A percentile compares a stretch with the other conserved stretches of the same genome.
Evolutionary conservation across 2,888 invertebrate genomes (phyloP).

Genomic region (Cyaniris semiargus): DNA sequence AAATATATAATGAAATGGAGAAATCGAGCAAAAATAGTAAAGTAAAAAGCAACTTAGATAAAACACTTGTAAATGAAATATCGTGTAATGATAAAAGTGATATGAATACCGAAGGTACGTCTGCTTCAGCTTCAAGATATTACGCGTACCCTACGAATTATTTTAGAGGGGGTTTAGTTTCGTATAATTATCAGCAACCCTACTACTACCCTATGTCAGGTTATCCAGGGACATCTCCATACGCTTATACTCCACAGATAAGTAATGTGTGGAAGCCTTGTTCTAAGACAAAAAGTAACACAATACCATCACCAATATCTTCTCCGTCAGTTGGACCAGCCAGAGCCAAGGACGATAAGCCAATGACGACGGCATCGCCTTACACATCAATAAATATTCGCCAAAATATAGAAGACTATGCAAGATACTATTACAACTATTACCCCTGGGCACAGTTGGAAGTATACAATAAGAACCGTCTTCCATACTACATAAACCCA

Average conservation of each 20-base stretch:
- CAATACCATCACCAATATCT: slow-evolving; percentile 38
- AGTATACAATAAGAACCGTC: slow-evolving; percentile 44
- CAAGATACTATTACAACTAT: slow-evolving; percentile 42
- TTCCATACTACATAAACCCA: slow-evolving; percentile 41
- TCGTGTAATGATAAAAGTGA: slow-evolving; percentile 42
- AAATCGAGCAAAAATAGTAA: slow-evolving; percentile 43
- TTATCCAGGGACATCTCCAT: slow-evolving; percentile 57
- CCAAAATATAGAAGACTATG: slow-evolving; percentile 47
- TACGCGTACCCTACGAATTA: slow-evolving; percentile 43
- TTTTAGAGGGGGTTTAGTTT: slow-evolving; percentile 47
- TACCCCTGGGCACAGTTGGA: slow-evolving; percentile 50
- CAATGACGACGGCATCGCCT: slow-evolving; percentile 44
- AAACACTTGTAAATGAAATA: slow-evolving; percentile 29
- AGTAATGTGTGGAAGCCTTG: slow-evolving; percentile 38
- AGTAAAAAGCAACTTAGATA: slow-evolving; percentile 29
- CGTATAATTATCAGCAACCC: slow-evolving; percentile 51
- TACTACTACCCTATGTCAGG: slow-evolving; percentile 59
- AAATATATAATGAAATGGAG: slow-evolving; percentile 67
- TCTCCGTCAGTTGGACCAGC: not conserved
- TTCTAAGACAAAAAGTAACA: slow-evolving; percentile 37
- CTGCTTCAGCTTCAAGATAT: slow-evolving; percentile 39
- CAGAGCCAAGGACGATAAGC: not conserved
- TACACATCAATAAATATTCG: slow-evolving; percentile 58
- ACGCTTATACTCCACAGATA: slow-evolving; percentile 45
- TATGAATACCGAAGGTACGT: slow-evolving; percentile 45